Evolutionary conservation across 2,797 vertebrate genomes (phyloP).

Genomic region (Pachyuromys duprasi): DNA sequence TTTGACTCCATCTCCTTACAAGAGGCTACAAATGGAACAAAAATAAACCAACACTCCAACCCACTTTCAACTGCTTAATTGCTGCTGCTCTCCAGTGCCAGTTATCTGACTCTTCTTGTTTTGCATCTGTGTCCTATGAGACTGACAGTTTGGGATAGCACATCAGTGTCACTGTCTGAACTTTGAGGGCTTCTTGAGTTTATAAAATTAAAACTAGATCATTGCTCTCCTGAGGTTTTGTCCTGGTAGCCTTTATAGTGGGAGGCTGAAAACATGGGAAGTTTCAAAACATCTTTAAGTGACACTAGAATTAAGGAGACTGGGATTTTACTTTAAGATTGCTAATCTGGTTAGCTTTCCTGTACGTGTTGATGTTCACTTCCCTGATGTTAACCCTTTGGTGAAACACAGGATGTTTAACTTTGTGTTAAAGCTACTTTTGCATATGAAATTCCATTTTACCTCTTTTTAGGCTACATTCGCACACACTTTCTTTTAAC

Average conservation of each 20-base stretch:
- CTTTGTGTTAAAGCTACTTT: constrained; percentile 30
- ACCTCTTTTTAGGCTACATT: not conserved
- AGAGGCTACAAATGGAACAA: constrained; percentile 80
- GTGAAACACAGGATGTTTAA: constrained; percentile 61
- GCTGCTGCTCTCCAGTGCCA: constrained; percentile 86
- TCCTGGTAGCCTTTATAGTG: constrained; percentile 1
- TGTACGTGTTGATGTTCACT: constrained; percentile 30
- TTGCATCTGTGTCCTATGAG: constrained; percentile 73
- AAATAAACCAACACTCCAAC: constrained; percentile 75
- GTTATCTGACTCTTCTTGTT: constrained; percentile 77
- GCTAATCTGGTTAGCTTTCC: constrained; percentile 41
- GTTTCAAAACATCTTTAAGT: constrained; percentile 58
- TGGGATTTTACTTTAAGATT: constrained; percentile 52
- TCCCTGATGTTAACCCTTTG: constrained; percentile 51
- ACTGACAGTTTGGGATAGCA: constrained; percentile 57
- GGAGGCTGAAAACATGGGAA: constrained; percentile 49
- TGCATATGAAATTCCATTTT: constrained; percentile 28
- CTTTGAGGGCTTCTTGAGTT: constrained; percentile 65
- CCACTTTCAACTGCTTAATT: constrained; percentile 88
- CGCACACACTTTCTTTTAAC: constrained; percentile 32
- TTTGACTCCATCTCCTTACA: constrained; percentile 84
- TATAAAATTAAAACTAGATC: not conserved
- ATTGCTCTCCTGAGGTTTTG: constrained; percentile 37
- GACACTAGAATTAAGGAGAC: not conserved
- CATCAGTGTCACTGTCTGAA: constrained; percentile 58